Evolutionary conservation across 1,140 invertebrate genomes (phyloP).

Genomic region (Nebria ingens): DNA sequence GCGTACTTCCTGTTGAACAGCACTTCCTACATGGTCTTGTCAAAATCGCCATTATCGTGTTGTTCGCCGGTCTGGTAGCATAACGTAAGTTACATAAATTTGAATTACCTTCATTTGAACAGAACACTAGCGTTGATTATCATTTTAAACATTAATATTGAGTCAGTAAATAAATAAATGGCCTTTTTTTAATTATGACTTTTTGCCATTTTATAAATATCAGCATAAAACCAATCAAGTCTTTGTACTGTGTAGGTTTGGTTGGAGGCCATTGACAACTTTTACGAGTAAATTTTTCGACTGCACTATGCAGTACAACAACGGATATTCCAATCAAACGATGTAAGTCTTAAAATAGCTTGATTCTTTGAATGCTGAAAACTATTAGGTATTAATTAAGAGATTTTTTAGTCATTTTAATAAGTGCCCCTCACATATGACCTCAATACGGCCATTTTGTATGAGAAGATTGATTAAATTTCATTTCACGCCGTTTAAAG

Average conservation of each 20-base stretch:
- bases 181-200: constrained; percentile 4
- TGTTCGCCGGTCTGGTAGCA: constrained; percentile 47
- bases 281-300: constrained; percentile 17
- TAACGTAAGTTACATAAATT: constrained; percentile 26
- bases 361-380: constrained; percentile 1
- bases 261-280: constrained; percentile 27
- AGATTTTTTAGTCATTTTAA: not conserved
- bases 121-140: constrained; percentile 13
- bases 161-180: not conserved
- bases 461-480: too few species aligned
- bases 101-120: constrained; percentile 2
- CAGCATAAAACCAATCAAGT: constrained; percentile 8
- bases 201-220: constrained; percentile 7
- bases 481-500: too few species aligned
- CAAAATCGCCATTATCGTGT: constrained; percentile 39
- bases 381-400: not conserved
- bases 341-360: constrained; percentile 13
- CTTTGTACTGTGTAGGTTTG: constrained; percentile 23
- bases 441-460: constrained; percentile 5
- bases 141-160: not conserved
- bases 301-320: constrained; percentile 32
- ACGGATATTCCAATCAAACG: constrained; percentile 27
- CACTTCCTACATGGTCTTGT: constrained; percentile 2
- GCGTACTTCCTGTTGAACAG: not conserved
- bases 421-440: not conserved